Evolutionary conservation across 2,888 invertebrate genomes (phyloP), one percentile per base, ranked within the genome.

Genomic region (Nipponacmea schrenckii): DNA sequence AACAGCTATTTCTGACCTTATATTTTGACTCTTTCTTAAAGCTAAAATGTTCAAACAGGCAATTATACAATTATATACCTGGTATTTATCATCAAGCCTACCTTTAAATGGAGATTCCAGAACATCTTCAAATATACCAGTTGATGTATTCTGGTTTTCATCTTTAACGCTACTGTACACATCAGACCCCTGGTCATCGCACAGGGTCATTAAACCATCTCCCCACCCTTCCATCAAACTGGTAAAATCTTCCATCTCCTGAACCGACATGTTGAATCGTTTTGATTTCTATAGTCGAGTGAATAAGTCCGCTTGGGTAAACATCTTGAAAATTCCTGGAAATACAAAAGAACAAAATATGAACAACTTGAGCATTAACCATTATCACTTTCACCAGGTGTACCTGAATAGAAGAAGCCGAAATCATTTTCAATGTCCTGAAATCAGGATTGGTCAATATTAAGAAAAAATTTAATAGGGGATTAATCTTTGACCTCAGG

Each of bases 171-270:
- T 63, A 31, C 71, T 70, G 70, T 73, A 74, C 73, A 71, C 73
- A 31, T 44, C 67, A 31, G 39, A 50, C 64, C 74, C 73, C 66
- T 70, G 71, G 69, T 77, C 75, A 74, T 67, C 77, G 75, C 74
- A 76, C 72, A 68, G 77, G 73, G 71, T 69, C 69, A 72, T 68
- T 64, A 73, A 72, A 76, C 68, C 70, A 12, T 65, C 74, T 69
- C 73, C 70, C 71, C 69, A 72, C 74, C 74, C 77, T 20, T 69
- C 76, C 71, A 78, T 71, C 62, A 74, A 68, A 15, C 56, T 56
- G 20, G 64, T 69, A 45, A 75, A 72, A 39, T 75, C 76, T 71
- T 77, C 79, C 78, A 78, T 75, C 48, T 69, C 70, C 62, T 71
- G 62, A 67, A 75, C 26, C 27, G 74, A 73, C 72, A 77, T 77